A percentile compares a stretch with the other conserved stretches of the same genome.
phyloP scores from a whole-genome alignment of 2,113 vertebrate genomes.

The Callipepla squamata region DNA sequence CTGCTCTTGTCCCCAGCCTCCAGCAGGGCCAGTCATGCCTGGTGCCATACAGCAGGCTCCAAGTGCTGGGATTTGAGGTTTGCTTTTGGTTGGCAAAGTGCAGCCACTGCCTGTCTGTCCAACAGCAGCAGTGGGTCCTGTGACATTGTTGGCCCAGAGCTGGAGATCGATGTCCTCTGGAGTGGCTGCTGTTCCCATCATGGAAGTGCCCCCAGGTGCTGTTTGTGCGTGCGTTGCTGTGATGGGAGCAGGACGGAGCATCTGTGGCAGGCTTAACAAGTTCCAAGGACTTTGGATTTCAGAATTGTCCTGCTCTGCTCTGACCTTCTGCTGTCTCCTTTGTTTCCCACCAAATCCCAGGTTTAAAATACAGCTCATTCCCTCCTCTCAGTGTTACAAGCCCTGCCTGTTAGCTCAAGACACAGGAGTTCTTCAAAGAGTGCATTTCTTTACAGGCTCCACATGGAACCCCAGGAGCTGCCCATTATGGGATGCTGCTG shows the following conservation, averaged over 20 bases:
- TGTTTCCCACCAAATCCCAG: not conserved
- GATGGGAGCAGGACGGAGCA: not conserved
- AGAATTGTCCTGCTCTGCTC: not conserved
- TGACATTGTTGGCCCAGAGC: not conserved
- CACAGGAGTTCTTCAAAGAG: not conserved
- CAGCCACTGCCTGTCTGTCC: not conserved
- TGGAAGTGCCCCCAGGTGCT: not conserved
- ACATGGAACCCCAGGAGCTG: not conserved
- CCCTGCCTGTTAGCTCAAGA: not conserved
- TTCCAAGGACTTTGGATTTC: not conserved
- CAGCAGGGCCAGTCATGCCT: accelerated
- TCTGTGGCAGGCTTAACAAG: not conserved
- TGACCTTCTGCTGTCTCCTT: not conserved
- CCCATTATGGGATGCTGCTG: not conserved
- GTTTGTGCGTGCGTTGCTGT: not conserved
- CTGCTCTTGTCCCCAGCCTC: not conserved
- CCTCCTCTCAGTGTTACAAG: not conserved
- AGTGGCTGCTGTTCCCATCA: not conserved
- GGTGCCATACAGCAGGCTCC: not conserved
- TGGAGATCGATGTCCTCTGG: not conserved
- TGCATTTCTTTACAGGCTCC: not conserved
- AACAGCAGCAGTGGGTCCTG: not conserved
- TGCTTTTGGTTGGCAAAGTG: not conserved
- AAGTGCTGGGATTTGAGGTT: not conserved
- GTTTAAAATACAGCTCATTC: not conserved